A percentile compares a stretch with the other conserved stretches of the same genome.
Evolutionary conservation across 2,113 vertebrate species (phyloP).

Genomic region (Mirounga angustirostris): DNA sequence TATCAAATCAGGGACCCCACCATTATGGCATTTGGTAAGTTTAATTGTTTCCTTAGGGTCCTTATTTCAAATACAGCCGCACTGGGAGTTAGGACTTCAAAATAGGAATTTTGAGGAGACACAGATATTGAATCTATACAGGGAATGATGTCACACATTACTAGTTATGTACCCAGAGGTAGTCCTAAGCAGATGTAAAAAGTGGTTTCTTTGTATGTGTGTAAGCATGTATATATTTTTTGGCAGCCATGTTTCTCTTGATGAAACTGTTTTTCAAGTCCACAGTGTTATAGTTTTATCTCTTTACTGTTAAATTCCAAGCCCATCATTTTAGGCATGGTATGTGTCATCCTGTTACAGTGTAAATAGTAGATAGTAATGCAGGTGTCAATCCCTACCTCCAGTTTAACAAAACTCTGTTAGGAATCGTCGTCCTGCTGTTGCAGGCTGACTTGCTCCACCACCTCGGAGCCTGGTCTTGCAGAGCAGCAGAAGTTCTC

Average conservation of each 20-base stretch:
- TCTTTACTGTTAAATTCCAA: neutral
- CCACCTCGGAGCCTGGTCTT: neutral
- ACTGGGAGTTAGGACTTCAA: neutral
- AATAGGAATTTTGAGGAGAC: neutral
- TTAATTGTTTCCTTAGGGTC: neutral
- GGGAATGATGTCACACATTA: neutral
- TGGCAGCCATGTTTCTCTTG: neutral
- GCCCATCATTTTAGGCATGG: neutral
- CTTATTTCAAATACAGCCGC: neutral
- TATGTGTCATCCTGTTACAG: neutral
- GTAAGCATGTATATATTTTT: neutral
- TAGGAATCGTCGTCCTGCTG: neutral
- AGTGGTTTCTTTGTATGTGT: neutral
- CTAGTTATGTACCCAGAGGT: neutral
- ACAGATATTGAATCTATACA: neutral
- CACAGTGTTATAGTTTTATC: neutral
- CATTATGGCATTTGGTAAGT: neutral
- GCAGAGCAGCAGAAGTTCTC: neutral
- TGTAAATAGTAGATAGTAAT: neutral
- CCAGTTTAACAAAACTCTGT: neutral
- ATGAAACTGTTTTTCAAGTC: slow-evolving; percentile 34
- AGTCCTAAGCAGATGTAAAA: neutral
- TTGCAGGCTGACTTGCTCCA: neutral
- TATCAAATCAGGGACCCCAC: neutral
- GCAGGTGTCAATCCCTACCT: neutral